phyloP scores from a whole-genome alignment of 2,113 vertebrate genomes.

The Oenanthe melanoleuca region DNA sequence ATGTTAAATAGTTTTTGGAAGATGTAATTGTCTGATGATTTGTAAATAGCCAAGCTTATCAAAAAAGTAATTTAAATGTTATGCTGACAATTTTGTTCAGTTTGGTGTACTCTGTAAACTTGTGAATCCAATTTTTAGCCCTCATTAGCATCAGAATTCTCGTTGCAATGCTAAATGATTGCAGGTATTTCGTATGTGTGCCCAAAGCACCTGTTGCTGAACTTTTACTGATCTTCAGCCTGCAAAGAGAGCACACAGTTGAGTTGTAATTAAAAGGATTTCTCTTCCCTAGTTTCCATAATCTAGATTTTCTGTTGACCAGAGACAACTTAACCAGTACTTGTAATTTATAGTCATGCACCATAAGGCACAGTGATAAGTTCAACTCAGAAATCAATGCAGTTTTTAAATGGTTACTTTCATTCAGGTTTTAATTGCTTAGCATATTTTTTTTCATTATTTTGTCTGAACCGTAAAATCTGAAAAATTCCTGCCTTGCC shows the following conservation, averaged over 20 bases:
- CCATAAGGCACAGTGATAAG: not conserved
- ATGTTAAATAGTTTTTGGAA: slow-evolving; percentile 86
- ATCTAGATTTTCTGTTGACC: not conserved
- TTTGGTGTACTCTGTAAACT: slow-evolving; percentile 78
- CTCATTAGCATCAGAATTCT: slow-evolving; percentile 77
- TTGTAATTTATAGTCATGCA: not conserved
- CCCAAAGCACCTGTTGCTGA: slow-evolving; percentile 34
- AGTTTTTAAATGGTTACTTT: not conserved
- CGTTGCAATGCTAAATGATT: slow-evolving; percentile 68
- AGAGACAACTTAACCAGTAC: not conserved
- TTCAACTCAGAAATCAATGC: not conserved
- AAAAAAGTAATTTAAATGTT: slow-evolving; percentile 86
- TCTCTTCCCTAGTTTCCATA: not conserved
- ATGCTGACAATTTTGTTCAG: slow-evolving; percentile 81
- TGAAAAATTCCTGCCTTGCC: not conserved
- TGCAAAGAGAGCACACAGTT: not conserved
- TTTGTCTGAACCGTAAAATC: not conserved
- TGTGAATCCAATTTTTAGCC: slow-evolving; percentile 76
- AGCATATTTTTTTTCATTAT: not conserved
- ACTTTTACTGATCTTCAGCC: slow-evolving; percentile 57
- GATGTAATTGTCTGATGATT: slow-evolving; percentile 87
- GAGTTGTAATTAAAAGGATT: not conserved
- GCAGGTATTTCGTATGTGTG: slow-evolving; percentile 19
- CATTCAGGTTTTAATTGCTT: not conserved
- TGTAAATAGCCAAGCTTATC: slow-evolving; percentile 85